phyloP scores from a whole-genome alignment of 2,113 vertebrate species.

The Uria aalge region DNA sequence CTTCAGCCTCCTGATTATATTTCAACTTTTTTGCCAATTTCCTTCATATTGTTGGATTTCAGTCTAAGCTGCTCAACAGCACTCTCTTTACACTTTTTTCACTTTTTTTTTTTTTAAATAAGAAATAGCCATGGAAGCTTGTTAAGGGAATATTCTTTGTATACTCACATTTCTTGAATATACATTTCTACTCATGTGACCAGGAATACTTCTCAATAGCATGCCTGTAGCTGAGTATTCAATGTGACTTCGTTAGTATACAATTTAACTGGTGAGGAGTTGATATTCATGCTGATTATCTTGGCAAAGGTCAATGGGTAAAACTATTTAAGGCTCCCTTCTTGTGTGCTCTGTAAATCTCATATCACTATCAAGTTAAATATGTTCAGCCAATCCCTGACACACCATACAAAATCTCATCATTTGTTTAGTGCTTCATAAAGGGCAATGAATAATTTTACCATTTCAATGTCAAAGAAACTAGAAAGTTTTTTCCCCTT shows the following conservation, averaged over 20 bases:
- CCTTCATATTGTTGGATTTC: neutral
- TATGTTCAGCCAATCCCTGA: slow-evolving; percentile 18
- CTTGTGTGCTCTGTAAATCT: slow-evolving; percentile 44
- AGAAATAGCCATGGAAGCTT: neutral
- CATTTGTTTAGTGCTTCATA: slow-evolving; percentile 19
- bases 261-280: neutral
- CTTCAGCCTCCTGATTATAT: neutral
- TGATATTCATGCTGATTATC: slow-evolving; percentile 1
- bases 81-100: neutral
- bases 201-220: neutral
- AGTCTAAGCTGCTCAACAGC: neutral
- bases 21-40: neutral
- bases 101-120: neutral
- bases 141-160: neutral
- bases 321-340: slow-evolving; percentile 12
- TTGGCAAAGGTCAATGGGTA: slow-evolving; percentile 36
- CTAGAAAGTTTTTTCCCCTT: neutral
- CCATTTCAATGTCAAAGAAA: slow-evolving; percentile 34
- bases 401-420: slow-evolving; percentile 14
- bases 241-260: neutral
- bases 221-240: neutral
- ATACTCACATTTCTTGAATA: neutral
- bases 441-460: slow-evolving; percentile 52
- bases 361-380: neutral
- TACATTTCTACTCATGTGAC: neutral